Conservation (phyloP, 2,113 vertebrate genomes). For the Furnarius figulus region DNA sequence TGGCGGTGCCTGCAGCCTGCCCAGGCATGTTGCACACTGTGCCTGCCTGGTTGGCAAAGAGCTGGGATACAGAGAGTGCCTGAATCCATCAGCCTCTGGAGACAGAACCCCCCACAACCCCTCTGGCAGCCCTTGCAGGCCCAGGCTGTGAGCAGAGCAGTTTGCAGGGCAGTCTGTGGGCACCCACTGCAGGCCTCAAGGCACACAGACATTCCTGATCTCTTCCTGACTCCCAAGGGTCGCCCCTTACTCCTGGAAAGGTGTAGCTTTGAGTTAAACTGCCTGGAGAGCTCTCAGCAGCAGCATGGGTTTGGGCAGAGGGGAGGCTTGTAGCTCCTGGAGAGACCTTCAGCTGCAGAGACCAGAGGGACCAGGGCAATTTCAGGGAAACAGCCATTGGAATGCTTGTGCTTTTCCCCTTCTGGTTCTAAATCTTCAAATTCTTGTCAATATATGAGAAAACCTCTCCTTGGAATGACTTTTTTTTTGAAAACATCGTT, state of each 20-base stretch:
- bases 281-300: neutral
- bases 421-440: neutral
- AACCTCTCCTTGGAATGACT: neutral
- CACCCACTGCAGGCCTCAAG: neutral
- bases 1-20: neutral
- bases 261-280: neutral
- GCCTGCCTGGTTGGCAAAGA: neutral
- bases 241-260: neutral
- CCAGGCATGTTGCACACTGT: neutral
- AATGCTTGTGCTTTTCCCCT: neutral
- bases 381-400: neutral
- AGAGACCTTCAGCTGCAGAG: neutral
- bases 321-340: neutral
- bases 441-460: neutral
- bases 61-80: neutral
- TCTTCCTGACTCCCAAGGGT: neutral
- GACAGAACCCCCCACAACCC: neutral
- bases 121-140: neutral
- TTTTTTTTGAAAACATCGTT: neutral
- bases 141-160: neutral
- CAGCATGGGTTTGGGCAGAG: slow-evolving; percentile 8
- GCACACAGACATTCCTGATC: neutral
- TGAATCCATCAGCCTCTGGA: neutral
- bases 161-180: neutral
- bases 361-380: neutral